Base-by-base conservation (phyloP, 2,888 invertebrate genomes). In the Scrobipalpa costella region DNA sequence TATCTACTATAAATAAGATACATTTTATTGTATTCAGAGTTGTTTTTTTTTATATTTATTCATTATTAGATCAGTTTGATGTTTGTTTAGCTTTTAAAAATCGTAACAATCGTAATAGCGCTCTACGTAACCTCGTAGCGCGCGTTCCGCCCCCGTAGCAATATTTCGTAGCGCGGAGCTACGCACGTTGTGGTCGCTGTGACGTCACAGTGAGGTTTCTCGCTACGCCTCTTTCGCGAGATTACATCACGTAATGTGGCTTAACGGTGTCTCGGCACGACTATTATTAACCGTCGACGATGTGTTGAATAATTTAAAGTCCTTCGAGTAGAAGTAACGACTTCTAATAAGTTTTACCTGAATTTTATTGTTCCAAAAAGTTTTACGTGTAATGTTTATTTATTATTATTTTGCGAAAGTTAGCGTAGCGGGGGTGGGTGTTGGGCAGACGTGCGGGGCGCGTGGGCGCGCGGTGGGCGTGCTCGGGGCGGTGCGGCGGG, bases 391-490 rank as follows among this genome's bases (percentile, higher is more conserved):
- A 17, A 57, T 36, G 57, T 57, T 36, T 57, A 57, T 44, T 44
- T 44, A 44, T 44, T 40, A 40, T 40, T 44, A 57, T 57, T 36
- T 36, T 34, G 33, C 8, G 15, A n/a, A 38, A 58, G 58, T 58
- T 21, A 17, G n/a, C 9, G 40, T 44, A 50, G 50, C 36, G 62
- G 47, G 52, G 63, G 63, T 36, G 52, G 59, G 57, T 40, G 55
- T 21, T 70, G 75, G 73, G 74, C 71, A 80, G 79, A 80, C 79
- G 81, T 78, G 78, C 76, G 74, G 73, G 71, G 67, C 72, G 74
- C 65, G 76, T 72, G 69, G 72, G 74, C 71, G 76, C 73, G 74
- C 70, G 69, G 75, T 76, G 80, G 79, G 81, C 79, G 81, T 78
- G 78, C 76, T 74, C 73, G 70, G 67, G 71, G 74, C 65, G 75